These are phyloP conservation scores for Sarcophaga carnaria DNA, from an alignment of 2,888 invertebrate genomes.

Conservation along the genomic window DNA sequence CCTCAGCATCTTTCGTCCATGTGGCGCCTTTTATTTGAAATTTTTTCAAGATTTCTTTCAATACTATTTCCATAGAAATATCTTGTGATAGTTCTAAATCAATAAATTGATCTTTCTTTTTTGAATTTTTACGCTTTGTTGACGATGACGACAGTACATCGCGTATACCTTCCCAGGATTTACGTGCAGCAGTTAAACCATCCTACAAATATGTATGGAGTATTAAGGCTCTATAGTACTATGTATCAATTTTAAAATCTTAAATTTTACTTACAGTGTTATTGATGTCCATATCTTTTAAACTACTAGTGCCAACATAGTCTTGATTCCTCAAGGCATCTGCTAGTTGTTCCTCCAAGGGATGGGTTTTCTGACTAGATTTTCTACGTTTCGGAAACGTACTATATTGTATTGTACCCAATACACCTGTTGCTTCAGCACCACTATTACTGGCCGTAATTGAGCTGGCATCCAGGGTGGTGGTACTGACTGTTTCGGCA, in stretches of 20 bases:
- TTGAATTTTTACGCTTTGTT: slow-evolving; percentile 68
- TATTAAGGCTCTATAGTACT: not conserved
- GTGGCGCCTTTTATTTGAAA: slow-evolving; percentile 84
- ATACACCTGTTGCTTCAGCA: not conserved
- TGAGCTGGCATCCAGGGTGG: slow-evolving; percentile 41
- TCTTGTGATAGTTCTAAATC: slow-evolving; percentile 72
- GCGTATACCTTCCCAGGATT: slow-evolving; percentile 71
- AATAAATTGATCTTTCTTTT: slow-evolving; percentile 61
- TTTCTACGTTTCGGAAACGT: slow-evolving; percentile 70
- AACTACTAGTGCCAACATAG: slow-evolving; percentile 43
- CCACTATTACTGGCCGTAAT: slow-evolving; percentile 9
- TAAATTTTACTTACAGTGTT: slow-evolving; percentile 46
- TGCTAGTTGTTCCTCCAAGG: slow-evolving; percentile 16
- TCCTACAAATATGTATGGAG: slow-evolving; percentile 40
- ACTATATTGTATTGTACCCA: slow-evolving; percentile 45
- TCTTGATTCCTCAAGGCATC: slow-evolving; percentile 19
- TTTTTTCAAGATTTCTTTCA: slow-evolving; percentile 83
- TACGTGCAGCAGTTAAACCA: slow-evolving; percentile 62
- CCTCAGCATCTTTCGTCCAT: slow-evolving; percentile 83
- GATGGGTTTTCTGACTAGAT: slow-evolving; percentile 50
- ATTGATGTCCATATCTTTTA: slow-evolving; percentile 56
- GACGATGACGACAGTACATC: slow-evolving; percentile 70
- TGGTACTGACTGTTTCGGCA: slow-evolving; percentile 47
- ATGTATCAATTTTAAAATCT: not conserved
- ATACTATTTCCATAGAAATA: slow-evolving; percentile 80